Conservation (phyloP, 2,797 vertebrate species). For the Thripadectes ignobilis region DNA sequence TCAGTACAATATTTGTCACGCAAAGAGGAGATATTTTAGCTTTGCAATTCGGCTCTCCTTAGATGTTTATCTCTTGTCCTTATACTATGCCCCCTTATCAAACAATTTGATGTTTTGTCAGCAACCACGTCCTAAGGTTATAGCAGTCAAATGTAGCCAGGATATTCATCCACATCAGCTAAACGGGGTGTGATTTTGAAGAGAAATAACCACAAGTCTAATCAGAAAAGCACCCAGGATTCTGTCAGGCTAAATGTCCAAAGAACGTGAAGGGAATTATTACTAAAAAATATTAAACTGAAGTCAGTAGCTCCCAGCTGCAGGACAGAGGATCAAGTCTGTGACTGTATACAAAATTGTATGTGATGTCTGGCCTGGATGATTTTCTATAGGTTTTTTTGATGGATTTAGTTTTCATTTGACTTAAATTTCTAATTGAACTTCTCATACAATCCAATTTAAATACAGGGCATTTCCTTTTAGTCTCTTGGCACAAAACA, state of each 20-base stretch:
- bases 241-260: neutral
- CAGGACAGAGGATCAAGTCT: neutral
- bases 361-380: neutral
- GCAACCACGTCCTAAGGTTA: slow-evolving; percentile 42
- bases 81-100: neutral
- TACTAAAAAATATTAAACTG: neutral
- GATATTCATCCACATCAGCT: slow-evolving; percentile 38
- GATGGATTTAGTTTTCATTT: neutral
- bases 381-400: neutral
- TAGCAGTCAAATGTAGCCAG: slow-evolving; percentile 38
- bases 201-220: neutral
- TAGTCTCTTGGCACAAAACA: neutral
- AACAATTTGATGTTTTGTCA: slow-evolving; percentile 48
- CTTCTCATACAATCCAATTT: neutral
- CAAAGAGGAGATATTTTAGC: neutral
- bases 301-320: neutral
- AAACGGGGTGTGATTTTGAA: slow-evolving; percentile 50
- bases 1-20: neutral
- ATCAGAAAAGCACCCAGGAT: neutral
- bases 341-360: neutral
- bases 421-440: neutral
- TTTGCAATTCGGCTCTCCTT: neutral
- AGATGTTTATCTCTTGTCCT: slow-evolving; percentile 46
- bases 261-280: neutral
- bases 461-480: neutral